These are phyloP conservation scores for Carollia perspicillata DNA, from an alignment of 2,113 vertebrate species.

Conservation along the genomic window DNA sequence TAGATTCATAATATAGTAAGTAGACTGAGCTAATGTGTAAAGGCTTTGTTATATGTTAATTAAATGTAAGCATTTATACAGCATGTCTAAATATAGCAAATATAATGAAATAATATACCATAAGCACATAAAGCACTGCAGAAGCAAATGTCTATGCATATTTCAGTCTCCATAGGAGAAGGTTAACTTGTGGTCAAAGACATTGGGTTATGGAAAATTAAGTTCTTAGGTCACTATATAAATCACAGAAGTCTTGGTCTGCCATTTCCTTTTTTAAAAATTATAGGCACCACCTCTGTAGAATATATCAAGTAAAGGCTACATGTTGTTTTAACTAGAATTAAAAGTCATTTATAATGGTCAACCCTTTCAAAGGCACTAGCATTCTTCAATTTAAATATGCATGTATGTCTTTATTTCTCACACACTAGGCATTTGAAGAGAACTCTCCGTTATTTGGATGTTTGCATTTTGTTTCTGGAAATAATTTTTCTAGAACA, in stretches of 20 bases:
- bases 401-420: neutral
- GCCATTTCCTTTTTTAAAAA: conserved; percentile 1
- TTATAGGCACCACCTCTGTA: neutral
- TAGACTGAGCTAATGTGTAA: neutral
- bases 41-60: neutral
- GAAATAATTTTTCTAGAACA: neutral
- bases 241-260: neutral
- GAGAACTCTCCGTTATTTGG: neutral
- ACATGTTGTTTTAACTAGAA: neutral
- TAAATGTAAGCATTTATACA: neutral
- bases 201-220: neutral
- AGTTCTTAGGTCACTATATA: neutral
- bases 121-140: neutral
- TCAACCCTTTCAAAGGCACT: neutral
- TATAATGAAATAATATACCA: neutral
- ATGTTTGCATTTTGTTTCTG: conserved; percentile 33
- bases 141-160: neutral
- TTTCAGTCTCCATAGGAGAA: neutral
- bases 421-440: neutral
- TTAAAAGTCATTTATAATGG: neutral
- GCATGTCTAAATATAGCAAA: neutral
- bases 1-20: neutral
- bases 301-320: neutral
- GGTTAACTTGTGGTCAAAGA: neutral
- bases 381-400: neutral